Evolutionary conservation across 30 jellyfish, hydroid and myxozoan species (phyloP).

Genomic region (Euphysa ruthae): DNA sequence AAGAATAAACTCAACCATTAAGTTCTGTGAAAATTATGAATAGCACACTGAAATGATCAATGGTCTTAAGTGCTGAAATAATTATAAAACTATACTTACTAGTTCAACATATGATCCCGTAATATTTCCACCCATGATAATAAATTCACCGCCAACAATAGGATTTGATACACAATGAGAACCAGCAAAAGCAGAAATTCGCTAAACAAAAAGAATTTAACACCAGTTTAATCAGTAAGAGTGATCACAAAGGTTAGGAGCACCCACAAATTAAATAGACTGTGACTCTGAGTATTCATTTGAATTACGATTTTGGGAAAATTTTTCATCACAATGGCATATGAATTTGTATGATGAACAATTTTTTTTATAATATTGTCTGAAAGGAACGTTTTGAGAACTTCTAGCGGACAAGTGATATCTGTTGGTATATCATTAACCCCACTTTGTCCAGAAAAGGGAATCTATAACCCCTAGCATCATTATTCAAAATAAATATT

Average conservation of each 20-base stretch:
- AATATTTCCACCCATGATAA: conserved; percentile 60
- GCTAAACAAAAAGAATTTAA: conserved; percentile 19
- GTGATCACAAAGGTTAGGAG: not conserved
- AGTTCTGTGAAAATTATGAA: no score
- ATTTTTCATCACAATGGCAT: not conserved
- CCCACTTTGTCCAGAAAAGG: no score
- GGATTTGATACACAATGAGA: conserved; percentile 62
- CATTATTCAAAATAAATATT: no score
- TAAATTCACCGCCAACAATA: conserved; percentile 64
- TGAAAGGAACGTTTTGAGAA: no score
- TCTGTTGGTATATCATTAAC: no score
- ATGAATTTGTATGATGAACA: not conserved
- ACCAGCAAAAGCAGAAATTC: conserved; percentile 61
- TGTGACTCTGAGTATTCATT: not conserved
- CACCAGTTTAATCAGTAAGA: no score
- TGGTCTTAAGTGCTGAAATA: not conserved
- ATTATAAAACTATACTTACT: conserved; percentile 21
- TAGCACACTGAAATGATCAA: no score
- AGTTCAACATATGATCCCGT: conserved; percentile 56
- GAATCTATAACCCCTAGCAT: no score
- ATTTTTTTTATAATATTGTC: not conserved
- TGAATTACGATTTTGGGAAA: not conserved
- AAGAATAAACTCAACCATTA: no score
- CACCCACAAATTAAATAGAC: not conserved
- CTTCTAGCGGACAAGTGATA: no score